These are phyloP conservation scores for Kryptolebias ocellatus DNA, from an alignment of 2,797 vertebrate species.

Conservation along the genomic window DNA sequence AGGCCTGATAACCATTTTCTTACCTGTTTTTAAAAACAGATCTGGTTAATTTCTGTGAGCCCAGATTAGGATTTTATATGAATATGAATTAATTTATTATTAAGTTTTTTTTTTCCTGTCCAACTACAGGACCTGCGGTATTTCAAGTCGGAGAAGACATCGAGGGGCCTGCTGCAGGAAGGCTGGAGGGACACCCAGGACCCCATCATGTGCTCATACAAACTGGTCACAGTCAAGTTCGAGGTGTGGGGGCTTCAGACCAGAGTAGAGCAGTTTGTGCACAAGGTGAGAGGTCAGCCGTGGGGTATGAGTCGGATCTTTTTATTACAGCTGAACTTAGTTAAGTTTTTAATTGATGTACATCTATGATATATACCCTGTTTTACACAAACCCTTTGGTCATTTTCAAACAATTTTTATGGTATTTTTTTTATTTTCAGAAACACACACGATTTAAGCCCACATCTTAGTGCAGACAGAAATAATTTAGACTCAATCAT, in stretches of 20 bases:
- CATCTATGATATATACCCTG: too few relatives aligned
- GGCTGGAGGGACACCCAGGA: constrained; percentile 94
- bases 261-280: constrained; percentile 97
- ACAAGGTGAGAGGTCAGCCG: constrained; percentile 86
- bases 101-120: too few relatives aligned
- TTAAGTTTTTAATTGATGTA: too few relatives aligned
- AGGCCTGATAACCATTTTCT: not conserved
- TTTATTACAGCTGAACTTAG: too few relatives aligned
- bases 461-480: too few relatives aligned
- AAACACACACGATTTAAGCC: too few relatives aligned
- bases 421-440: too few relatives aligned
- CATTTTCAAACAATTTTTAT: too few relatives aligned
- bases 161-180: constrained; percentile 91
- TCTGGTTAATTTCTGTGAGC: constrained; percentile 30
- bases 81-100: not conserved
- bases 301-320: too few relatives aligned
- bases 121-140: constrained; percentile 89
- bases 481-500: too few relatives aligned
- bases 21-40: not conserved
- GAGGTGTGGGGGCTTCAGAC: constrained; percentile 99
- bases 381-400: too few relatives aligned
- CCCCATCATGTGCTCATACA: constrained; percentile 99
- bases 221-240: constrained; percentile 97
- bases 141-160: constrained; percentile 96
- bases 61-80: constrained; percentile 23